phyloP scores from a whole-genome alignment of 2,888 invertebrate genomes.

The Dolichomitus sp. region DNA sequence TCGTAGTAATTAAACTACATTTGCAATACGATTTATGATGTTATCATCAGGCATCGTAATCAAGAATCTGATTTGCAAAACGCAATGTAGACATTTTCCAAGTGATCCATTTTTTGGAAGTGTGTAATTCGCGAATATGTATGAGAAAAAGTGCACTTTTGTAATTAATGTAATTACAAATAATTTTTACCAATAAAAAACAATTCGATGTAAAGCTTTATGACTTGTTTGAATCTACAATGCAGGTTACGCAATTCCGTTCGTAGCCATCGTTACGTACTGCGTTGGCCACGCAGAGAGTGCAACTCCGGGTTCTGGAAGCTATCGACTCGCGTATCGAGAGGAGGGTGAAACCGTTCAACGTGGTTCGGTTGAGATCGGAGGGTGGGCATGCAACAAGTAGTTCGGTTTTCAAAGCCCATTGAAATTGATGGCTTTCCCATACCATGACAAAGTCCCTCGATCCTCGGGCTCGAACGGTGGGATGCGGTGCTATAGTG shows the following conservation, averaged over 20 bases:
- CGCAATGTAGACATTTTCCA: too few species aligned
- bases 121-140: too few species aligned
- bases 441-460: conserved; percentile 83
- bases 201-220: neutral
- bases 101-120: too few species aligned
- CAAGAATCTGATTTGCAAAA: too few species aligned
- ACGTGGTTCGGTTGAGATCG: conserved; percentile 72
- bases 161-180: too few species aligned
- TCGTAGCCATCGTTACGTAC: conserved; percentile 81
- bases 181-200: too few species aligned
- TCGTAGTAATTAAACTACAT: too few species aligned
- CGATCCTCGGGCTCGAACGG: conserved; percentile 71
- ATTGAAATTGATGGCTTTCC: conserved; percentile 87
- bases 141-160: too few species aligned
- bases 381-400: conserved; percentile 84
- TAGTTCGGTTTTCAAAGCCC: conserved; percentile 87
- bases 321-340: conserved; percentile 86
- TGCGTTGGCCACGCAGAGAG: conserved; percentile 9
- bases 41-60: too few species aligned
- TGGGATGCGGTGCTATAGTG: conserved; percentile 51
- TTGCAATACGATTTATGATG: too few species aligned
- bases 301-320: conserved; percentile 76
- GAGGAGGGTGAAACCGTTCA: conserved; percentile 85
- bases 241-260: conserved; percentile 68
- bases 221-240: neutral